Conservation (phyloP, 2,888 invertebrate species). For the Nephrotoma guestfalica region DNA sequence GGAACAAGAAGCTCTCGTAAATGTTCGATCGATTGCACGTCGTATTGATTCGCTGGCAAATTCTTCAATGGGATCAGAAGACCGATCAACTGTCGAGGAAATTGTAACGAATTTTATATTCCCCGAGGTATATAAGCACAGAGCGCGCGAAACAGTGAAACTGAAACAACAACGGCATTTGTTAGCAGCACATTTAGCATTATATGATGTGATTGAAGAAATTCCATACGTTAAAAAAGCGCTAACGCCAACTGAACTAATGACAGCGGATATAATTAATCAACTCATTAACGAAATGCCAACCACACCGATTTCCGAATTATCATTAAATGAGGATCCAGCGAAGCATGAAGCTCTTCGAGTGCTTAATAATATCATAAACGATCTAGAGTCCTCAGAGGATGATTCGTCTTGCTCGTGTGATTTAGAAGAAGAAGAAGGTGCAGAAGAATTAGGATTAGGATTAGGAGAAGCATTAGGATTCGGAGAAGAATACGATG, state of each 20-base stretch:
- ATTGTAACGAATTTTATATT: conserved; percentile 29
- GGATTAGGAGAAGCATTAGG: too few species aligned
- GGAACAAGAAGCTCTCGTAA: conserved; percentile 37
- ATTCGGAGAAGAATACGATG: too few species aligned
- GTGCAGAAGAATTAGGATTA: too few species aligned
- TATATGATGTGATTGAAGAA: conserved; percentile 23
- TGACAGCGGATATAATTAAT: not conserved
- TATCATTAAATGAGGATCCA: conserved; percentile 3
- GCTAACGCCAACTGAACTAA: not conserved
- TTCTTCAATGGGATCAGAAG: conserved; percentile 23
- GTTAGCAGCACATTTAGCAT: conserved; percentile 27
- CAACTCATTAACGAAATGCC: not conserved
- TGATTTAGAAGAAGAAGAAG: too few species aligned
- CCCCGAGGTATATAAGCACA: conserved; percentile 30
- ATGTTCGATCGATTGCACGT: conserved; percentile 38
- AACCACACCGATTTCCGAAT: conserved; percentile 2
- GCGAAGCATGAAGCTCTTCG: conserved; percentile 17
- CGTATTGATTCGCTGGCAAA: conserved; percentile 40
- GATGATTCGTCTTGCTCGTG: not conserved
- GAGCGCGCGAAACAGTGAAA: conserved; percentile 28
- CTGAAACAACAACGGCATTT: conserved; percentile 29
- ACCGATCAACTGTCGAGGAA: conserved; percentile 16
- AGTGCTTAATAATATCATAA: conserved; percentile 22
- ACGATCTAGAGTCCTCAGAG: not conserved
- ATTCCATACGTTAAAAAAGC: not conserved